A percentile compares a stretch with the other conserved stretches of the same genome.
Evolutionary conservation across 2,888 invertebrate species (phyloP).

Genomic region (Nephrotoma guestfalica): DNA sequence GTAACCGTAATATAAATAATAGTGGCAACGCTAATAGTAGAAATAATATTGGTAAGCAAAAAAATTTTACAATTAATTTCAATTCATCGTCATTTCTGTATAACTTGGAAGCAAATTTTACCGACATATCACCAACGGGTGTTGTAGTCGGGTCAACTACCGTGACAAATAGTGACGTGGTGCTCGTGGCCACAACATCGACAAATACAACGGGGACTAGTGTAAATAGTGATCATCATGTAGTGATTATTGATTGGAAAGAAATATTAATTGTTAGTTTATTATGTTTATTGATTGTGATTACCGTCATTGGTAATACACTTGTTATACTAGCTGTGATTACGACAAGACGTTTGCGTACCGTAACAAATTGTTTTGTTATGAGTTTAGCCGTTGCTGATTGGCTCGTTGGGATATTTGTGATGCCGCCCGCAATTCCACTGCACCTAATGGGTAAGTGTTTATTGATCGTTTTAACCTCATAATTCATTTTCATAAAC

Average conservation of each 20-base stretch:
- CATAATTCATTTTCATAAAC: too few species aligned
- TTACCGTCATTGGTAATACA: conserved; percentile 73
- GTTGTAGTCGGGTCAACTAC: background rate
- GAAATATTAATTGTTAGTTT: conserved; percentile 48
- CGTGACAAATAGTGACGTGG: background rate
- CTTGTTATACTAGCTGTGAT: conserved; percentile 81
- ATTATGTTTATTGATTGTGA: conserved; percentile 50
- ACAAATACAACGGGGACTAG: background rate
- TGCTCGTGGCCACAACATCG: background rate
- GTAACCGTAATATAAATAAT: background rate
- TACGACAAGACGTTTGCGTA: conserved; percentile 71
- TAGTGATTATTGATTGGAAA: conserved; percentile 19
- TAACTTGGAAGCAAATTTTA: background rate
- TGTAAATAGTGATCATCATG: background rate
- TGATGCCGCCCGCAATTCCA: conserved; percentile 84
- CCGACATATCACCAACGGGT: background rate
- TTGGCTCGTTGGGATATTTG: conserved; percentile 81
- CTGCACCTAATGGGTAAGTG: conserved; percentile 64
- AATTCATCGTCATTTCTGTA: background rate
- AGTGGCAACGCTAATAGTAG: background rate
- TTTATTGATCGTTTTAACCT: background rate
- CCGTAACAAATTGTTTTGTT: conserved; percentile 91
- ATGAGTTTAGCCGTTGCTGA: conserved; percentile 89
- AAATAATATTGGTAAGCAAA: background rate
- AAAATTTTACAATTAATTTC: background rate